Base-by-base conservation (phyloP, 2,113 vertebrate species). In the Chrysemys picta region DNA sequence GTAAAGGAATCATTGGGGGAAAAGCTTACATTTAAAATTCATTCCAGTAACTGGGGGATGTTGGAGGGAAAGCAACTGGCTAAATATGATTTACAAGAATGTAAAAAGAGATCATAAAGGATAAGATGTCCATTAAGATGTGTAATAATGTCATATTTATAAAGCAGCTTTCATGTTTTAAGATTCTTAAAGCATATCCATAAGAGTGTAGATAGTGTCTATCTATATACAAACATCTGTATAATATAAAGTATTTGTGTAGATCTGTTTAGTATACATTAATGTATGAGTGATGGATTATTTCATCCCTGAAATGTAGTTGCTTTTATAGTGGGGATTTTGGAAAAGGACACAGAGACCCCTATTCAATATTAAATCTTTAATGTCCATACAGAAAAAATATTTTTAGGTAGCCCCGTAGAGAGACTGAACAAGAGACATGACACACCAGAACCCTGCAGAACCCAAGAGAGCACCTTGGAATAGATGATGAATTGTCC, bases 61-160 rank as follows among this genome's bases (percentile, higher is more conserved):
- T 92, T 95, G 95, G 87, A 85, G 52, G 54, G 89, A 96, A 96
- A 94, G 96, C 91, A 96, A 92, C 82, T 91, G 65, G 69, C 89
- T 93, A 87, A 96, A 84, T 80, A 54, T 95, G 95, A 96, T 96
- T 95, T 96, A 96, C 93, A 96, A 93, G 84, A 85, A 96, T 80
- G 94, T 95, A 95, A 95, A 69, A 29, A 2, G 25, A 93, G 92
- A 93, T 91, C 91, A 91, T 96, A 96, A 91, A 93, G 93, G 92
- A 96, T 96, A 96, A 96, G 90, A 89, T 85, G 69, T 92, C 96
- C 95, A 91, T 87, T 91, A 96, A 91, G 96, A 89, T 85, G 45
- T 76, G 85, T 84, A 92, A 82, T 79, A 72, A 69, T 83, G 75
- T 93, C 94, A 80, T 53, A 84, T 92, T 95, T 95, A 52, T 79